Conservation (phyloP, 2,888 invertebrate species). For the Agelastica alni region DNA sequence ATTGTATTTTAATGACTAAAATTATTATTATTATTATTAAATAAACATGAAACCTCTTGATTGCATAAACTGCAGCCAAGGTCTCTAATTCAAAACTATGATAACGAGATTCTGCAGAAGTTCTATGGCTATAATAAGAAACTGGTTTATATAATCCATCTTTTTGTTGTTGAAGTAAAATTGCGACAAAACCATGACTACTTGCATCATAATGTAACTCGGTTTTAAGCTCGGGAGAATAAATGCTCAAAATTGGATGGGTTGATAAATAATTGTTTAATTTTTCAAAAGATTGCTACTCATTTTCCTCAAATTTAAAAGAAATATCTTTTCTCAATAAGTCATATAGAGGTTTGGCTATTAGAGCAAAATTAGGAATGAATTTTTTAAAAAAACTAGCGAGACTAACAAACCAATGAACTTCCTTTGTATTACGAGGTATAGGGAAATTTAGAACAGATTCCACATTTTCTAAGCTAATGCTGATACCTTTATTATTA, state of each 20-base stretch:
- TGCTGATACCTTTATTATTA: constrained; percentile 11
- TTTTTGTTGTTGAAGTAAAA: no score
- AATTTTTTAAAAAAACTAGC: constrained; percentile 40
- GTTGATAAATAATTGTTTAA: no score
- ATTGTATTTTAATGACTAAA: no score
- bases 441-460: background rate
- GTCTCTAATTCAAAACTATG: constrained; percentile 20
- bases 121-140: no score
- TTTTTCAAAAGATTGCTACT: background rate
- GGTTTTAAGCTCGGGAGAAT: constrained; percentile 34
- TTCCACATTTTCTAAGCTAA: background rate
- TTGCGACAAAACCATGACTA: constrained; percentile 37
- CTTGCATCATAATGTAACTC: constrained; percentile 46
- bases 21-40: no score
- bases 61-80: constrained; percentile 15
- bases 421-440: constrained; percentile 24
- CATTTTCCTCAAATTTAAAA: constrained; percentile 31
- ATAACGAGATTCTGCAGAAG: background rate
- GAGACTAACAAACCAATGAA: constrained; percentile 38
- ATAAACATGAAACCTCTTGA: constrained; percentile 22
- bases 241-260: no score
- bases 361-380: constrained; percentile 33
- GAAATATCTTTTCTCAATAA: constrained; percentile 33
- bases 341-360: constrained; percentile 38
- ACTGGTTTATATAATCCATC: no score